Base-by-base conservation (phyloP, 92 coral and sea anemone genomes). In the Zoanthus sansibaricus region DNA sequence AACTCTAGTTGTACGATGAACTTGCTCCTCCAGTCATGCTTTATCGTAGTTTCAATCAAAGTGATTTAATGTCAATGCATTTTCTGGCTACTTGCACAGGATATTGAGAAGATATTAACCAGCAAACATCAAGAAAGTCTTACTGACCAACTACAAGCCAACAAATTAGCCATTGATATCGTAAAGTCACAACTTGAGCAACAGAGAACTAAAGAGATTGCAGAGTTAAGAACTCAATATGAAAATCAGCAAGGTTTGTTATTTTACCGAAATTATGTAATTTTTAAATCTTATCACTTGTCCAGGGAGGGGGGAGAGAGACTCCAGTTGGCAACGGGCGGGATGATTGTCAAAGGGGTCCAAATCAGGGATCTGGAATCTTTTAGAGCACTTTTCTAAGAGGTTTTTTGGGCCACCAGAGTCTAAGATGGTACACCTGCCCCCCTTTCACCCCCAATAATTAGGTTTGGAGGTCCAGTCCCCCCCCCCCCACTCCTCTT, bases 61-160 rank as follows among this genome's bases (percentile, higher is more conserved):
- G 12, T 25, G 9, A 14, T 21, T 71, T 71, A 5, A 25, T 30
- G 37, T 73, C 30, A 3, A 82, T 61, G 21, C 8, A 71, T 48
- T 9, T 37, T 68, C 14, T 49, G 32, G 55, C 8, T 71, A 13
- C 48, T 73, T 71, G 83, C 37, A 33, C 56, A 97, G 99, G 97
- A 97, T 47, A 77, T 88, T 33, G 97, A 95, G 69, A 79, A 72
- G 14, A 84, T 70, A 52, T 74, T 97, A 17, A 83, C 70, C 51
- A 83, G 71, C 66, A 82, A 84, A 20, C 95, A 97, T 87, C 88
- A 88, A 52, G 97, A 93, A 46, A 98, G 94, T 69, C 83, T 91
- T 58, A 75, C 94, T 6, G 89, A 89, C 7, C 96, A 95, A 62
- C 91, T 97, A 42, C 98, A 97, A 78, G 99, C 99, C 73, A 95